Evolutionary conservation across 2,888 invertebrate species (phyloP).

Genomic region (Candidula unifasciata): DNA sequence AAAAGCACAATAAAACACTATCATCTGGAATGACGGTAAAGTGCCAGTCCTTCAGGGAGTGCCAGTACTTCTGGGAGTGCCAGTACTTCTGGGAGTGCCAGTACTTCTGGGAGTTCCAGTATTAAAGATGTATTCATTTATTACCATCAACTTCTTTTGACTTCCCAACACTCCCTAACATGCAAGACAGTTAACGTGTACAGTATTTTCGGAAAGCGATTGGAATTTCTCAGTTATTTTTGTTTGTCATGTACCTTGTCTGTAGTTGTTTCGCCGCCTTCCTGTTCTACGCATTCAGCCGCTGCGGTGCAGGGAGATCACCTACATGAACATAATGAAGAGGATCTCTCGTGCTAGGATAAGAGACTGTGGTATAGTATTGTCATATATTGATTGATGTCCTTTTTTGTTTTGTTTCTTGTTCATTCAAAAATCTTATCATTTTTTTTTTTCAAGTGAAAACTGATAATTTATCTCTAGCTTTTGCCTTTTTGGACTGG

Average conservation of each 20-base stretch:
- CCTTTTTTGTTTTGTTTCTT: not conserved
- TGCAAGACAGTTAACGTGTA: too few relatives aligned
- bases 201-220: not conserved
- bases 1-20: too few relatives aligned
- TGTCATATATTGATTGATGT: not conserved
- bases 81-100: too few relatives aligned
- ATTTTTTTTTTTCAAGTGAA: not conserved
- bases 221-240: not conserved
- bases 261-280: conserved; percentile 44
- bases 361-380: conserved; percentile 40
- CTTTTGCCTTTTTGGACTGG: not conserved
- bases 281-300: conserved; percentile 36
- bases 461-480: not conserved
- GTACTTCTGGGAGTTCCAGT: too few relatives aligned
- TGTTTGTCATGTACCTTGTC: conserved; percentile 19
- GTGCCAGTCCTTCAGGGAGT: too few relatives aligned
- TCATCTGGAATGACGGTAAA: too few relatives aligned
- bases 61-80: too few relatives aligned
- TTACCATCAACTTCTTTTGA: too few relatives aligned
- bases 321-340: conserved; percentile 49
- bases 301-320: conserved; percentile 37
- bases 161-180: too few relatives aligned
- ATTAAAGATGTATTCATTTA: too few relatives aligned
- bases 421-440: not conserved
- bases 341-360: conserved; percentile 49